Percentiles rank a stretch among this genome's conserved stretches.
phyloP scores from a whole-genome alignment of 2,888 invertebrate genomes.

The Clunio marinus region DNA sequence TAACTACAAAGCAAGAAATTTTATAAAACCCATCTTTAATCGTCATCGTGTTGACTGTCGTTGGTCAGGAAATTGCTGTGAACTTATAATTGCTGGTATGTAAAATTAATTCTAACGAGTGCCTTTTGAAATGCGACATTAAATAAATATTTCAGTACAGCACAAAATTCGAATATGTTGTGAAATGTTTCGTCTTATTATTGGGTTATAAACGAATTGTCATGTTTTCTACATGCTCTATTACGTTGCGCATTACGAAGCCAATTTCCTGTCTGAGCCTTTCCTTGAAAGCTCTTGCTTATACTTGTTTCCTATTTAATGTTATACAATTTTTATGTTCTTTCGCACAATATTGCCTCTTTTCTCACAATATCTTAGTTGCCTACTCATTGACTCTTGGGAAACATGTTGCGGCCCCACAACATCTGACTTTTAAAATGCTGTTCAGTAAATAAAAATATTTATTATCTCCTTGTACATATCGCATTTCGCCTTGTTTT shows the following conservation, averaged over 20 bases:
- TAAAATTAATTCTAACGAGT: too few species aligned
- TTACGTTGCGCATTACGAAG: neutral
- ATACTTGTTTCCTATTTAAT: slow-evolving; percentile 3
- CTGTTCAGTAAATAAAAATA: slow-evolving; percentile 1
- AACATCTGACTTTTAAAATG: slow-evolving; percentile 18
- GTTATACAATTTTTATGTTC: neutral
- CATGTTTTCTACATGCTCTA: slow-evolving; percentile 30
- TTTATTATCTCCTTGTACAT: slow-evolving; percentile 18
- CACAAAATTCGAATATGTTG: too few species aligned
- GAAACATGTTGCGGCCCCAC: neutral
- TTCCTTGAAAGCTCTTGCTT: neutral
- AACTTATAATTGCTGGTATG: too few species aligned
- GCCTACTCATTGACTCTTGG: neutral
- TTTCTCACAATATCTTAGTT: neutral
- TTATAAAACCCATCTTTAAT: too few species aligned
- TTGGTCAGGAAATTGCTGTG: too few species aligned
- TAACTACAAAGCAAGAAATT: too few species aligned
- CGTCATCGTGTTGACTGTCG: too few species aligned
- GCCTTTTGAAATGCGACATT: too few species aligned
- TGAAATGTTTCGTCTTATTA: too few species aligned
- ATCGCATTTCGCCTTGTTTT: neutral
- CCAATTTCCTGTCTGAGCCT: neutral
- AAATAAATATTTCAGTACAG: too few species aligned
- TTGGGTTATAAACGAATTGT: slow-evolving; percentile 27
- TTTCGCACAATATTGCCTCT: neutral